phyloP scores from a whole-genome alignment of 2,113 vertebrate genomes.

The Cygnus buccinator region DNA sequence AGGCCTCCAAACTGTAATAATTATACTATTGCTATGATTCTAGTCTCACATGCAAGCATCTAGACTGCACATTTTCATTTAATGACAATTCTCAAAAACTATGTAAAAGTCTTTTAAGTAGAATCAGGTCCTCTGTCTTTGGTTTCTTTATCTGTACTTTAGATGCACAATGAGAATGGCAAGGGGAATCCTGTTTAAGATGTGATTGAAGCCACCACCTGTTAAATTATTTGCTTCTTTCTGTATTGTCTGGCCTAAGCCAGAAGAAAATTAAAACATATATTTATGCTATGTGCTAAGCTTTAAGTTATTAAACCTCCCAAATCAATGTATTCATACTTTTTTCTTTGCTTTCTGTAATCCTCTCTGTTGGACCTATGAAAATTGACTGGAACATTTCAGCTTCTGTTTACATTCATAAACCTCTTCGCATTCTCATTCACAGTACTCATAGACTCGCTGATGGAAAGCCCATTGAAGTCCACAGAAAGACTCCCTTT shows the following conservation, averaged over 20 bases:
- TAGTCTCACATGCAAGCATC: neutral
- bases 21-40: neutral
- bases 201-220: constrained; percentile 5
- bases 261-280: constrained; percentile 44
- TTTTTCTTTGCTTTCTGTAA: constrained; percentile 54
- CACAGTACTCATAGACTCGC: neutral
- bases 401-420: constrained; percentile 39
- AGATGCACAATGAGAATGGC: neutral
- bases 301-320: constrained; percentile 34
- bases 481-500: neutral
- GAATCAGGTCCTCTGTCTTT: neutral
- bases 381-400: constrained; percentile 50
- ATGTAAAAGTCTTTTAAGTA: neutral
- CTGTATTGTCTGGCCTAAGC: neutral
- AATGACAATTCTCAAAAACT: neutral
- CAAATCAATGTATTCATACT: constrained; percentile 36
- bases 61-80: neutral
- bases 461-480: neutral
- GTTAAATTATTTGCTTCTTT: constrained; percentile 25
- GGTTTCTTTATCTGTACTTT: neutral
- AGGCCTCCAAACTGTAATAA: neutral
- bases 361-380: constrained; percentile 40
- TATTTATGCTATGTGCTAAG: constrained; percentile 26
- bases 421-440: constrained; percentile 38
- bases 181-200: neutral